Evolutionary conservation across 2,888 invertebrate species (phyloP).

Genomic region (Crematogaster levior): DNA sequence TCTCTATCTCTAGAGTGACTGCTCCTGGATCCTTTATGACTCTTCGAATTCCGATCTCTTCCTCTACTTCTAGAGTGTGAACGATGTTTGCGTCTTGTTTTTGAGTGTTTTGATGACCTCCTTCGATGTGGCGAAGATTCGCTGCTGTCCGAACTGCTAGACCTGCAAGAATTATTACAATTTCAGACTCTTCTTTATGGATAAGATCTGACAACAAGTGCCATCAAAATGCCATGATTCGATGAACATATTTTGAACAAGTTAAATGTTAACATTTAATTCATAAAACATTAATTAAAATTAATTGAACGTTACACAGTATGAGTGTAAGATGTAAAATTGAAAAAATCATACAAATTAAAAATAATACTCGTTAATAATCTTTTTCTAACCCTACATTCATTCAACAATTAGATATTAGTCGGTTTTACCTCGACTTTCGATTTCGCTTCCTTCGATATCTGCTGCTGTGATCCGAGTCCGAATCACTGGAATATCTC

Average conservation of each 20-base stretch:
- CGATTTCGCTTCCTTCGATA: conserved; percentile 79
- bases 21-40: conserved; percentile 77
- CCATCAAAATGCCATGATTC: not conserved
- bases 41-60: conserved; percentile 76
- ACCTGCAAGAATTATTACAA: conserved; percentile 69
- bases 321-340: too few relatives aligned
- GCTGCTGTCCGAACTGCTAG: conserved; percentile 81
- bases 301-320: not conserved
- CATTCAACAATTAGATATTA: not conserved
- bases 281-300: not conserved
- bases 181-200: not conserved
- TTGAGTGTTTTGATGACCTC: conserved; percentile 79
- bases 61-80: conserved; percentile 81
- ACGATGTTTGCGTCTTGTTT: conserved; percentile 79
- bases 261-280: not conserved
- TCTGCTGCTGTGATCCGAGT: conserved; percentile 81
- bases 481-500: conserved; percentile 83
- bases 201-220: not conserved
- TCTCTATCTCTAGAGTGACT: conserved; percentile 80
- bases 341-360: too few relatives aligned
- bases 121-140: conserved; percentile 80
- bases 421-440: conserved; percentile 69
- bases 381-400: not conserved
- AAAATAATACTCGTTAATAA: not conserved
- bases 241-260: not conserved